Evolutionary conservation across 2,797 vertebrate genomes (phyloP).

Genomic region (Leptoclinus maculatus): DNA sequence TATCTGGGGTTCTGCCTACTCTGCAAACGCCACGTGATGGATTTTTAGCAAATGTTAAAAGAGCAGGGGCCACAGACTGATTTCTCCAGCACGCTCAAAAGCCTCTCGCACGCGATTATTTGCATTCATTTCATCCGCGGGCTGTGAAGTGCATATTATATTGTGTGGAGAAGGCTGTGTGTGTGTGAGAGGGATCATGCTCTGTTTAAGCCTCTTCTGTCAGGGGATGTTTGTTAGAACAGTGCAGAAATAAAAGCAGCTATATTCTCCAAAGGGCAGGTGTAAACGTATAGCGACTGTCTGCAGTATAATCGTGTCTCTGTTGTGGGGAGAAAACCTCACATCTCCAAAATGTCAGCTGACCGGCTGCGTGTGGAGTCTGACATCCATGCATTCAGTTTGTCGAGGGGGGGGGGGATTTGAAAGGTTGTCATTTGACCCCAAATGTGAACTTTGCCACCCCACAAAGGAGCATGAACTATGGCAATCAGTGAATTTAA

Average conservation of each 20-base stretch:
- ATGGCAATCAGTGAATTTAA: neutral
- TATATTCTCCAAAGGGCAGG: conserved; percentile 54
- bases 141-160: conserved; percentile 66
- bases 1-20: conserved; percentile 69
- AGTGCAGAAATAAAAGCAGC: conserved; percentile 56
- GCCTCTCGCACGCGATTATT: conserved; percentile 63
- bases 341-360: conserved; percentile 35
- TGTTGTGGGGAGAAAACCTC: conserved; percentile 24
- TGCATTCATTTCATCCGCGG: conserved; percentile 69
- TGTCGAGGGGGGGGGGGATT: neutral
- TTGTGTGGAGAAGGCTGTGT: conserved; percentile 18
- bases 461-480: neutral
- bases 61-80: conserved; percentile 69
- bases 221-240: conserved; percentile 56
- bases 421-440: neutral
- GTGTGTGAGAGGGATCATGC: conserved; percentile 49
- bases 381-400: conserved; percentile 16
- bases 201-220: conserved; percentile 65
- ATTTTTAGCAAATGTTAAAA: conserved; percentile 78
- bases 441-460: neutral
- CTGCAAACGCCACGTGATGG: conserved; percentile 72
- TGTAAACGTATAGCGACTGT: conserved; percentile 46
- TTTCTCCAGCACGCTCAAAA: conserved; percentile 60
- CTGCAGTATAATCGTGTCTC: conserved; percentile 39
- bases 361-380: conserved; percentile 10